A percentile compares a stretch with the other conserved stretches of the same genome.
phyloP scores from a whole-genome alignment of 1,140 invertebrate species.

The Tetraneura akinire region DNA sequence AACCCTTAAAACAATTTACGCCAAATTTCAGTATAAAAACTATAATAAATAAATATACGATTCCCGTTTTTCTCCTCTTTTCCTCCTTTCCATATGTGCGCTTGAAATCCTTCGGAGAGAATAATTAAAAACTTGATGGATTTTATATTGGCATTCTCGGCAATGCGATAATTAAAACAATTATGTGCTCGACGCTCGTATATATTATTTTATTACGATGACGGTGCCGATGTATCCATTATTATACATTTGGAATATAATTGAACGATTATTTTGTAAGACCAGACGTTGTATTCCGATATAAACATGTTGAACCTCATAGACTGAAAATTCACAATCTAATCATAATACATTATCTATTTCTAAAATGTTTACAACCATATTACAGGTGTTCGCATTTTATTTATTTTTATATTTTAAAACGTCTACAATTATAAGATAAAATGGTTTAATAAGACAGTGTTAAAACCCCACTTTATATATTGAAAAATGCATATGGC shows the following conservation, averaged over 20 bases:
- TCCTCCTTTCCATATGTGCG: neutral
- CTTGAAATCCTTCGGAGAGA: constrained; percentile 9
- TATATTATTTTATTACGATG: neutral
- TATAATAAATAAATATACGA: too few relatives aligned
- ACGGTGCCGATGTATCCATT: neutral
- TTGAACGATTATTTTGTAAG: neutral
- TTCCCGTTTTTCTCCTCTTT: too few relatives aligned
- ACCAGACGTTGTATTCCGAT: too few relatives aligned
- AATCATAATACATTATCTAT: too few relatives aligned
- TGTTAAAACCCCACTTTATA: neutral
- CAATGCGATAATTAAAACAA: neutral
- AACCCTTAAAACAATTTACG: too few relatives aligned
- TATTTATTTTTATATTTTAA: constrained; percentile 11
- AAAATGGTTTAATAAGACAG: constrained; percentile 16
- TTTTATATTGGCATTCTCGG: constrained; percentile 6
- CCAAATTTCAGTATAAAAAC: too few relatives aligned
- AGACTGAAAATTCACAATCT: too few relatives aligned
- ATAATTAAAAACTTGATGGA: constrained; percentile 12
- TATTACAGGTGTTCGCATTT: too few relatives aligned
- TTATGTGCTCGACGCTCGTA: neutral
- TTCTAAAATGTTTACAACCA: too few relatives aligned
- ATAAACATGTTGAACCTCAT: too few relatives aligned
- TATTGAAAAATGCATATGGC: constrained; percentile 18
- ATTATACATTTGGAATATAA: constrained; percentile 23
- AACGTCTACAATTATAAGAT: constrained; percentile 17